Evolutionary conservation across 2,797 vertebrate genomes (phyloP).

Genomic region (Mallotus villosus): DNA sequence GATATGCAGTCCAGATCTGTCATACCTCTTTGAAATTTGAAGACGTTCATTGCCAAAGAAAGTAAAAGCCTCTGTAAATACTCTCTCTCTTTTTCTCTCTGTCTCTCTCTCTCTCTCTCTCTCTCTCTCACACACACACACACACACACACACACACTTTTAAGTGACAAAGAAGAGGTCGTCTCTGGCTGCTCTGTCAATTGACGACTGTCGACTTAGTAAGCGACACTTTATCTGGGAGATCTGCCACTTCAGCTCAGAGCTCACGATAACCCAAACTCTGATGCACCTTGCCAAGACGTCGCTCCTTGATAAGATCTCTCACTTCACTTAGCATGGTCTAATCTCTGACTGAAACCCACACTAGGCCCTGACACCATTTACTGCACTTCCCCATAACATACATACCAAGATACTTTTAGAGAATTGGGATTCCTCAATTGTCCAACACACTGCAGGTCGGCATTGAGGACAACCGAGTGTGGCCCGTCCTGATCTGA

Average conservation of each 20-base stretch:
- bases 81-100: background rate
- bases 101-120: background rate
- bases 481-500: too few relatives aligned
- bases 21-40: slow-evolving; percentile 6
- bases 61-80: slow-evolving; percentile 7
- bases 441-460: background rate
- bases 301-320: background rate
- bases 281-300: slow-evolving; percentile 8
- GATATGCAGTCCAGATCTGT: background rate
- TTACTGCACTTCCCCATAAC: background rate
- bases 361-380: background rate
- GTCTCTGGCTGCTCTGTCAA: slow-evolving; percentile 22
- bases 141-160: background rate
- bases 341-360: background rate
- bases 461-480: background rate
- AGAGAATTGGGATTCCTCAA: background rate
- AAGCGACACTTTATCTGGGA: slow-evolving; percentile 29
- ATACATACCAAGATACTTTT: background rate
- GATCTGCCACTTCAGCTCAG: slow-evolving; percentile 18
- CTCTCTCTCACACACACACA: background rate
- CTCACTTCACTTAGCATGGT: background rate
- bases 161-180: slow-evolving; percentile 2
- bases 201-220: slow-evolving; percentile 27
- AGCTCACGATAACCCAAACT: slow-evolving; percentile 15
- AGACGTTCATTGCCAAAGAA: background rate